phyloP scores from a whole-genome alignment of 1,140 invertebrate species.

The Rhopalosiphum padi region DNA sequence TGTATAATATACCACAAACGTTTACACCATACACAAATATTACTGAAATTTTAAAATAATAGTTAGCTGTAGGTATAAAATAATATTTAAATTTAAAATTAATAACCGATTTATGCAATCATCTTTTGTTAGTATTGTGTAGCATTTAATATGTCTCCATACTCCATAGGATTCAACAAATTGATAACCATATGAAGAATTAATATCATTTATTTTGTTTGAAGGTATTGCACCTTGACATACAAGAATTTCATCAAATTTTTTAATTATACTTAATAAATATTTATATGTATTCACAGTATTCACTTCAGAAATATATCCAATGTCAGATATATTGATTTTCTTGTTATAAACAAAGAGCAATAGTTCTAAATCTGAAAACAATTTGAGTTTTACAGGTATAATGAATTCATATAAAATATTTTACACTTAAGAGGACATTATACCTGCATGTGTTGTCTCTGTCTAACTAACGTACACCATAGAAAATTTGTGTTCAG shows the following conservation, averaged over 20 bases:
- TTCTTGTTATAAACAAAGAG: not conserved
- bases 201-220: not conserved
- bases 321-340: not conserved
- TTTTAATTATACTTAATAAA: not conserved
- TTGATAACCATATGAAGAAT: not conserved
- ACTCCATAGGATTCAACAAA: slow-evolving; percentile 19
- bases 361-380: slow-evolving; percentile 4
- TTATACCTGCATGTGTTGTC: too few relatives aligned
- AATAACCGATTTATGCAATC: not conserved
- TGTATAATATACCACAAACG: not conserved
- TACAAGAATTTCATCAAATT: not conserved
- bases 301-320: not conserved
- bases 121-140: not conserved
- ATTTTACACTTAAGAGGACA: not conserved
- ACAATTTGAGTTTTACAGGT: not conserved
- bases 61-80: not conserved
- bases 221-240: not conserved
- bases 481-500: too few relatives aligned
- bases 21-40: slow-evolving; percentile 20
- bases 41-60: not conserved
- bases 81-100: not conserved
- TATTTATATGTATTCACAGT: not conserved
- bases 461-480: too few relatives aligned
- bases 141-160: not conserved
- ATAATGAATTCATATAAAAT: not conserved